Base-by-base conservation (phyloP, 1,140 invertebrate genomes). In the Ips nitidus region DNA sequence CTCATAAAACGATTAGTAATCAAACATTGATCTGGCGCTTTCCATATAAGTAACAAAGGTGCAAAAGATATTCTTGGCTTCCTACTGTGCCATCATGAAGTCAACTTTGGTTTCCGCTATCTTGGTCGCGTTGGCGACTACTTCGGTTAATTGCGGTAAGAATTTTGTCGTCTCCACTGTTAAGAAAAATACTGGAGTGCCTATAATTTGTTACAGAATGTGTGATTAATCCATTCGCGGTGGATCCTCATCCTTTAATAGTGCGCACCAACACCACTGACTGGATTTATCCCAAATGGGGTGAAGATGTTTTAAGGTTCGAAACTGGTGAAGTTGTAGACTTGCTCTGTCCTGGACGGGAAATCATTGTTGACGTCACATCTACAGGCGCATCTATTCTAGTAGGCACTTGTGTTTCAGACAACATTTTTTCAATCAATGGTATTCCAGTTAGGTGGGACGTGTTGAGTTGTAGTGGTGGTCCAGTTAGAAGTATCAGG, bases 301-400 rank as follows among this genome's bases (percentile, higher is more conserved):
- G 56, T 2, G 66, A 70, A 57, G 63, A 39, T 39, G 52, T 66
- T 3, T 22, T 75, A n/a, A 37, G 39, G 36, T 64, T 75, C 56
- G 39, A 43, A 0, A 22, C 41, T 4, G 66, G 64, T 22, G 56
- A 74, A 45, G 22, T 59, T n/a, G 47, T 74, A 1, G 65, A 71
- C 6, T 52, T 78, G 1, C 47, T 71, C n/a, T 78, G 76, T 52
- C 72, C 75, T 3, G 67, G 67, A 2, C 58, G 72, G 57, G 58
- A 58, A 7, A 47, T 69, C 22, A 7, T 76, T n/a, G 37, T 83
- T 78, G 38, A 50, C 4, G 4, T 8, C 3, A 22, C 8, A 4
- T 4, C 47, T 4, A 52, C 57, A 3, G 41, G 41, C 36, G 38
- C 41, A 1, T 41, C 57, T 7, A 8, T 61, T 40, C 22, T 68